A percentile compares a stretch with the other conserved stretches of the same genome.
Evolutionary conservation across 2,888 invertebrate genomes (phyloP).

Genomic region (Rhabditoides inermis): DNA sequence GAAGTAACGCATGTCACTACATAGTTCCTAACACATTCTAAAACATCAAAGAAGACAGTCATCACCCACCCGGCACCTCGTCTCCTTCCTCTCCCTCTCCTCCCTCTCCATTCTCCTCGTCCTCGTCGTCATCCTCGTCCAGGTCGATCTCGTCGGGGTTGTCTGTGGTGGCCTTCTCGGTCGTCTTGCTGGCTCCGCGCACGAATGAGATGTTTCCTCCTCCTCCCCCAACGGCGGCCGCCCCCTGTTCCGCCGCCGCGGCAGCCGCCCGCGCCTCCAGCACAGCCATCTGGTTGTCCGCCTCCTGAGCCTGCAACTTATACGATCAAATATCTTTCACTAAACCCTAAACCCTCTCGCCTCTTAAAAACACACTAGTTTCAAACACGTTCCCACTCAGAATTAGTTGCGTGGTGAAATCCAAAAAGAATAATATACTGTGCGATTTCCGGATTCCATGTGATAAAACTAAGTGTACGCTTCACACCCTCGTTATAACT

Average conservation of each 20-base stretch:
- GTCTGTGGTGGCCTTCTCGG: constrained; percentile 41
- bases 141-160: constrained; percentile 56
- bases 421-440: no score
- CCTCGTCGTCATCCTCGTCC: constrained; percentile 51
- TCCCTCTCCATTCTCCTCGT: constrained; percentile 45
- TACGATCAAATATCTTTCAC: no score
- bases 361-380: no score
- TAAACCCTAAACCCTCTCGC: no score
- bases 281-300: neutral
- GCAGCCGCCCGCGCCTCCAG: neutral
- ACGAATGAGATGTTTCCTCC: constrained; percentile 59
- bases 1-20: no score
- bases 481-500: no score
- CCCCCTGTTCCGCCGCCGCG: constrained; percentile 5
- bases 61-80: neutral
- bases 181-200: constrained; percentile 59
- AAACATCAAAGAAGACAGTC: neutral
- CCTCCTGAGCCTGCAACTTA: constrained; percentile 2
- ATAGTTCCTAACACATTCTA: no score
- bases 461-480: no score
- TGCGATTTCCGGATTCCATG: no score
- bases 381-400: no score
- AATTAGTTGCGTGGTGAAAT: no score
- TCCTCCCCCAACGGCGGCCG: constrained; percentile 5
- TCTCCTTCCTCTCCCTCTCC: constrained; percentile 27